Evolutionary conservation across 2,113 vertebrate genomes (phyloP).

Genomic region (Anolis carolinensis): DNA sequence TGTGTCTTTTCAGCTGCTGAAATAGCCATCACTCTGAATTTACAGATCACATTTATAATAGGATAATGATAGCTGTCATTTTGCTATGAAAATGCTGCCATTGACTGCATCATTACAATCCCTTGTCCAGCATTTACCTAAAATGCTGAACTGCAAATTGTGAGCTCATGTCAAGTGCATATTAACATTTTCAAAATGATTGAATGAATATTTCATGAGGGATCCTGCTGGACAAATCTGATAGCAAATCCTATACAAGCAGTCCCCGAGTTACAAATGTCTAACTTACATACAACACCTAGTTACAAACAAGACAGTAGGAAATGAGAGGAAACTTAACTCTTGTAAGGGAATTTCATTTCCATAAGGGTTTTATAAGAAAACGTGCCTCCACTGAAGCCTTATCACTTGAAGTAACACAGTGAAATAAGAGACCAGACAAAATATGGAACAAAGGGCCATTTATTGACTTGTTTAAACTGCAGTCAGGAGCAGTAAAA

Average conservation of each 20-base stretch:
- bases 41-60: not conserved
- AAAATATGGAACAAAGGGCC: too few relatives aligned
- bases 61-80: not conserved
- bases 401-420: too few relatives aligned
- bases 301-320: too few relatives aligned
- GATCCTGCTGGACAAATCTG: not conserved
- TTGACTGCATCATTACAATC: not conserved
- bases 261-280: too few relatives aligned
- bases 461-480: too few relatives aligned
- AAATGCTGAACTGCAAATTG: not conserved
- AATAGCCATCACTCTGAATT: not conserved
- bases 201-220: not conserved
- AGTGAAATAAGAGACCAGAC: too few relatives aligned
- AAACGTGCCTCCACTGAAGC: too few relatives aligned
- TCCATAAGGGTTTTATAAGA: too few relatives aligned
- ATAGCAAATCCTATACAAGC: not conserved
- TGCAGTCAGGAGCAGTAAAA: too few relatives aligned
- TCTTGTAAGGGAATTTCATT: too few relatives aligned
- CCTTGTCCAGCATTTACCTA: not conserved
- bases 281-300: too few relatives aligned
- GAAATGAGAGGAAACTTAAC: too few relatives aligned
- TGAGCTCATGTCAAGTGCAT: not conserved
- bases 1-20: conserved; percentile 4
- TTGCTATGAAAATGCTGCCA: not conserved
- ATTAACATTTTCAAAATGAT: not conserved